Percentiles rank a stretch among this genome's conserved stretches.
These are phyloP conservation scores for Macrosoma leucophasiata DNA, from an alignment of 2,888 invertebrate genomes.

Conservation along the genomic window DNA sequence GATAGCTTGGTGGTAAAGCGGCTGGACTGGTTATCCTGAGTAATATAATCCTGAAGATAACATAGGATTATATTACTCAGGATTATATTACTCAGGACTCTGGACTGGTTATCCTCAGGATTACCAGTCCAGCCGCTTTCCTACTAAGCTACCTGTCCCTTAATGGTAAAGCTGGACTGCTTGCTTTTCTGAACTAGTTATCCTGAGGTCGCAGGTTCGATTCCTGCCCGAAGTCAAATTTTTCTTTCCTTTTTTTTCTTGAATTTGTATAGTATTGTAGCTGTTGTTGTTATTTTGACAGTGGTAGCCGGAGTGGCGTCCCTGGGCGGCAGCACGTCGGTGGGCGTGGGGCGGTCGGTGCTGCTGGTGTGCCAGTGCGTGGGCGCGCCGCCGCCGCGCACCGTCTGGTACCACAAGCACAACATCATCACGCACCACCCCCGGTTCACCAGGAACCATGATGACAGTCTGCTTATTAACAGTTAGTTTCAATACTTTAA, in stretches of 20 bases:
- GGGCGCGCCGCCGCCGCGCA: conserved; percentile 41
- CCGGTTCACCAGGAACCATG: conserved; percentile 39
- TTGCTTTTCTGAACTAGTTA: neutral
- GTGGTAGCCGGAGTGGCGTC: conserved; percentile 79
- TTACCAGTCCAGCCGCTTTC: no score
- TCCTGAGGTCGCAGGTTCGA: no score
- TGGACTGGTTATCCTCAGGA: no score
- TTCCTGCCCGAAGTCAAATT: no score
- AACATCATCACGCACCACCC: conserved; percentile 46
- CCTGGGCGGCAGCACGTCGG: conserved; percentile 69
- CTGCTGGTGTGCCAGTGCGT: conserved; percentile 52
- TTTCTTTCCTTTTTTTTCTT: conserved; percentile 1
- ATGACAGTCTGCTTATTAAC: conserved; percentile 41
- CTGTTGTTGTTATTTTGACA: conserved; percentile 34
- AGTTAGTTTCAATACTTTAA: conserved; percentile 35
- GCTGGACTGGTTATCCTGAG: no score
- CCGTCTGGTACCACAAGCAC: conserved; percentile 46
- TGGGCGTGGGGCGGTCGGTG: conserved; percentile 58
- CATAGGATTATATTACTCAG: no score
- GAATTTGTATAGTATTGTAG: neutral
- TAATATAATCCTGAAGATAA: no score
- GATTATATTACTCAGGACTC: no score
- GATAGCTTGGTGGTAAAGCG: no score
- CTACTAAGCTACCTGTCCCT: no score
- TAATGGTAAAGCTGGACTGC: no score